Evolutionary conservation across 1,140 invertebrate genomes (phyloP).

Genomic region (Eriosoma lanigerum): DNA sequence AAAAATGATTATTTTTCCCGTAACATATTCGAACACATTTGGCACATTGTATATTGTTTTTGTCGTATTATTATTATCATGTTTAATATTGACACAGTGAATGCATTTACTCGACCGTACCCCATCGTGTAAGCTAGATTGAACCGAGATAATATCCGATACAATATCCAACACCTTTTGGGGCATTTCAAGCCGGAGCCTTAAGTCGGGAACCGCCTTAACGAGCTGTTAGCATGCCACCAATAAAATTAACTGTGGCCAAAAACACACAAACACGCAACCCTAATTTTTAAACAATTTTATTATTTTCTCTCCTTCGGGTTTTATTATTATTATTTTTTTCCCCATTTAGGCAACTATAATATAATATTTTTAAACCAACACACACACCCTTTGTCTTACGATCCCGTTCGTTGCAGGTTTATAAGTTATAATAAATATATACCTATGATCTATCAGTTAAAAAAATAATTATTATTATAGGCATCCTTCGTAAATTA

Average conservation of each 20-base stretch:
- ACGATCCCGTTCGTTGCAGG: too few relatives aligned
- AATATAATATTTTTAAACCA: too few relatives aligned
- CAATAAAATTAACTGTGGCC: slow-evolving; percentile 46
- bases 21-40: too few relatives aligned
- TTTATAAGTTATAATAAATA: too few relatives aligned
- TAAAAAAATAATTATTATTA: too few relatives aligned
- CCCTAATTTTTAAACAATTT: slow-evolving; percentile 52
- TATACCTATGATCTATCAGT: too few relatives aligned
- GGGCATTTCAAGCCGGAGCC: slow-evolving; percentile 47
- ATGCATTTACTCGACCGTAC: slow-evolving; percentile 34
- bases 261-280: slow-evolving; percentile 51
- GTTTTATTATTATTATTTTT: slow-evolving; percentile 10
- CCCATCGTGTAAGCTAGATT: slow-evolving; percentile 15
- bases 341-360: slow-evolving; percentile 17
- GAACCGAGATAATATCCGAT: slow-evolving; percentile 49
- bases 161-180: slow-evolving; percentile 51
- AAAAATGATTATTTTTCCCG: too few relatives aligned
- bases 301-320: slow-evolving; percentile 48
- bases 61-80: too few relatives aligned
- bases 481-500: too few relatives aligned
- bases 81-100: slow-evolving; percentile 1
- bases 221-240: slow-evolving; percentile 51
- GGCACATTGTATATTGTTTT: too few relatives aligned
- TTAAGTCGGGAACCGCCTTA: slow-evolving; percentile 49
- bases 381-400: too few relatives aligned